Evolutionary conservation across 1,140 invertebrate species (phyloP).

Genomic region (Drosophila paulistorum): DNA sequence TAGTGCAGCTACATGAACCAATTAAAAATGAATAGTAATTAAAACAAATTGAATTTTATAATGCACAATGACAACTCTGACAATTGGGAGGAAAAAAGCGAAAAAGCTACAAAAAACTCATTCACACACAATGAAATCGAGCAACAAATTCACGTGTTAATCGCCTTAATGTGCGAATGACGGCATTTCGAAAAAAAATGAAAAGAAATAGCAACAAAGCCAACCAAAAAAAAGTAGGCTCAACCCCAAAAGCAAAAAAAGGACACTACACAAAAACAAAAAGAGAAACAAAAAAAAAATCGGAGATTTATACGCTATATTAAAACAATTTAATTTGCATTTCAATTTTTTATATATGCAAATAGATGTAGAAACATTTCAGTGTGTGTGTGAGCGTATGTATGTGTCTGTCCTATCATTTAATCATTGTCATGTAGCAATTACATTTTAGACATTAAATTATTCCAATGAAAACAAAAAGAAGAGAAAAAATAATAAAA

Average conservation of each 20-base stretch:
- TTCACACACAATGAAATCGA: constrained; percentile 26
- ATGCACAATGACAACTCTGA: background rate
- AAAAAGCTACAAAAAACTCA: background rate
- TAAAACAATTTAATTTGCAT: constrained; percentile 69
- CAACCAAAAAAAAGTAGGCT: constrained; percentile 11
- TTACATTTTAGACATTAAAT: constrained; percentile 71
- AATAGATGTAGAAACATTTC: background rate
- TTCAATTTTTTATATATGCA: constrained; percentile 38
- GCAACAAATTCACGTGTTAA: constrained; percentile 40
- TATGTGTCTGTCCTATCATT: constrained; percentile 49
- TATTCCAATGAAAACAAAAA: constrained; percentile 30
- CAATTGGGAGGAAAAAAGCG: background rate
- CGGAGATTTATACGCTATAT: constrained; percentile 55
- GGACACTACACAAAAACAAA: constrained; percentile 4
- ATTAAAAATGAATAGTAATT: constrained; percentile 38
- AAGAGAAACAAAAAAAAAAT: constrained; percentile 31
- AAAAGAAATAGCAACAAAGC: constrained; percentile 11
- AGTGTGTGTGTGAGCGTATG: constrained; percentile 3
- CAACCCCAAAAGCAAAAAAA: background rate
- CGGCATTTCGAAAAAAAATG: constrained; percentile 17
- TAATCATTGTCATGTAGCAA: constrained; percentile 66
- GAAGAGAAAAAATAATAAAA: background rate
- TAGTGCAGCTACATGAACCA: constrained; percentile 27
- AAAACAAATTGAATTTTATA: constrained; percentile 50
- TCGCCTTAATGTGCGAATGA: constrained; percentile 52